phyloP scores from a whole-genome alignment of 2,888 invertebrate species.

The Caenorhabditis panamensis region DNA sequence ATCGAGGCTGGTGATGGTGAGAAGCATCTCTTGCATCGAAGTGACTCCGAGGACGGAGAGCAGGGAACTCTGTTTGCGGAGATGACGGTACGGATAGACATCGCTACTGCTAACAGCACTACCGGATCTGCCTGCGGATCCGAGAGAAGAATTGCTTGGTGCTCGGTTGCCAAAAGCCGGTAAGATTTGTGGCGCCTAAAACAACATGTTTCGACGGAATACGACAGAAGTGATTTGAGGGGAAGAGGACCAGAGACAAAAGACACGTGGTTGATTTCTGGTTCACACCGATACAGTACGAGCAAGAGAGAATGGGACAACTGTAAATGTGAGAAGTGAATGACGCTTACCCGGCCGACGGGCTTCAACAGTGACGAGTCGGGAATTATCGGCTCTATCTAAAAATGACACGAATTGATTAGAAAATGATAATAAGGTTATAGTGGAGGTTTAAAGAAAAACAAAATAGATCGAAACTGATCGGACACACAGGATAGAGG shows the following conservation, averaged over 20 bases:
- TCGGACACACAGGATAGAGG: constrained; percentile 36
- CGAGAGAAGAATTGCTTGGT: constrained; percentile 61
- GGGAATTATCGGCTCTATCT: constrained; percentile 47
- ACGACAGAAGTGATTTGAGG: not conserved
- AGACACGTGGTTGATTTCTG: not conserved
- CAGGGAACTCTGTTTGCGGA: constrained; percentile 73
- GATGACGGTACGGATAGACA: constrained; percentile 64
- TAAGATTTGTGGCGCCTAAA: constrained; percentile 67
- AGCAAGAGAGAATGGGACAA: constrained; percentile 18
- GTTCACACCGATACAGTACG: constrained; percentile 44
- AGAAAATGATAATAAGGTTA: constrained; percentile 13
- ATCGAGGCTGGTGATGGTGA: constrained; percentile 81
- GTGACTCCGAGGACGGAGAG: constrained; percentile 77
- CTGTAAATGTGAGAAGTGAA: constrained; percentile 13
- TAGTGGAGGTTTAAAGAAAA: constrained; percentile 1
- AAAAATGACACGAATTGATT: constrained; percentile 50
- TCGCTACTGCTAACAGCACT: constrained; percentile 57
- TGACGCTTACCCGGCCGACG: constrained; percentile 61
- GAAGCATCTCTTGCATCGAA: constrained; percentile 79
- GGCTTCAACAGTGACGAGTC: constrained; percentile 56
- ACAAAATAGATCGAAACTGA: not conserved
- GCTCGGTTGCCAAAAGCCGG: constrained; percentile 63
- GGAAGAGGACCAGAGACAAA: not conserved
- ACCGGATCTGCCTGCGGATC: constrained; percentile 53
- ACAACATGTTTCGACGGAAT: not conserved